A percentile compares a stretch with the other conserved stretches of the same genome.
These are phyloP conservation scores for Erinaceus europaeus DNA, from an alignment of 2,113 vertebrate species.

Conservation along the genomic window DNA sequence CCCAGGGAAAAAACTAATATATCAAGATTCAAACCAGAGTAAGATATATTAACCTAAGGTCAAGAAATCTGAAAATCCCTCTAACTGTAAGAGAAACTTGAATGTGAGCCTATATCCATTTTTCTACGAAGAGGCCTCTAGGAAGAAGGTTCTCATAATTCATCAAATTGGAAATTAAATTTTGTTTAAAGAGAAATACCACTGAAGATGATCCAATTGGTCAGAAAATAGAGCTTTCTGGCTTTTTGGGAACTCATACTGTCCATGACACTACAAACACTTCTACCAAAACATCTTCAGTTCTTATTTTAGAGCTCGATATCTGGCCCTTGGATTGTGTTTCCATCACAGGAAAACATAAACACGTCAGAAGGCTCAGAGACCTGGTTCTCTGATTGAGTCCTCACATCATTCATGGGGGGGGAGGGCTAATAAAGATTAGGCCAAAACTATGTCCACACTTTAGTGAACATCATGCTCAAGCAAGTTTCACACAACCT, in stretches of 20 bases:
- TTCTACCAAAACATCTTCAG: constrained; percentile 52
- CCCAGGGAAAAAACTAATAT: background rate
- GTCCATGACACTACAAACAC: constrained; percentile 1
- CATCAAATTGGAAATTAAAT: constrained; percentile 18
- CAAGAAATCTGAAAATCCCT: constrained; percentile 38
- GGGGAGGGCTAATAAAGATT: constrained; percentile 80
- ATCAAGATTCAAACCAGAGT: constrained; percentile 32
- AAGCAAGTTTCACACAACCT: constrained; percentile 80
- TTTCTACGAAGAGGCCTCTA: background rate
- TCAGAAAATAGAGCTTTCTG: constrained; percentile 17
- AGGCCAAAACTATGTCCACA: constrained; percentile 78
- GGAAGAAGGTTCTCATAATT: background rate
- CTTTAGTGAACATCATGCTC: constrained; percentile 72
- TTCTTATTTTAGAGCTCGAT: constrained; percentile 50
- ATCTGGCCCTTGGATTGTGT: constrained; percentile 43
- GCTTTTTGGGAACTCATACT: constrained; percentile 33
- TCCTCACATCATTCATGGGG: constrained; percentile 64
- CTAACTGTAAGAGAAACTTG: background rate
- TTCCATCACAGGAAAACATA: constrained; percentile 45
- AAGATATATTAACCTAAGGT: constrained; percentile 29
- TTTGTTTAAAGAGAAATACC: constrained; percentile 15
- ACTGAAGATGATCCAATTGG: background rate
- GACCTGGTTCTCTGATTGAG: constrained; percentile 72
- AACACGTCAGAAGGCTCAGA: constrained; percentile 70
- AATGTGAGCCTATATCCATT: background rate